Conservation (phyloP, 2,797 vertebrate species). For the Channa striata region DNA sequence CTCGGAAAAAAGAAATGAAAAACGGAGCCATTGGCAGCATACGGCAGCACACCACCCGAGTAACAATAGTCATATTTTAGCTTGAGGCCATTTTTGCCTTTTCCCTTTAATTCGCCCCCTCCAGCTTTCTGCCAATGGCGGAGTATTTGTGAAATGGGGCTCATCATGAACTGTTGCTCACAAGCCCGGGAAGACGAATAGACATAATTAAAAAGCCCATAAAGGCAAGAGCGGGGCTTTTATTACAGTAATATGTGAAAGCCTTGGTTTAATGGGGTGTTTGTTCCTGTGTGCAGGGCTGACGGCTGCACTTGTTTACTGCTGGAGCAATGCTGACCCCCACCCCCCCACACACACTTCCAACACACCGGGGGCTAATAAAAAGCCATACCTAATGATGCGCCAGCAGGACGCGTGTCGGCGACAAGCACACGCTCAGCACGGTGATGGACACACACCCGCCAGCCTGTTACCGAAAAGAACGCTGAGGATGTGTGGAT, state of each 20-base stretch:
- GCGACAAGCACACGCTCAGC: conserved; percentile 23
- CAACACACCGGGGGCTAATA: conserved; percentile 71
- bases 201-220: conserved; percentile 84
- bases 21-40: conserved; percentile 14
- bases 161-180: conserved; percentile 77
- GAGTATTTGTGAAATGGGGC: conserved; percentile 68
- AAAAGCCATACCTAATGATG: conserved; percentile 74
- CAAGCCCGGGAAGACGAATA: conserved; percentile 80
- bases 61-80: conserved; percentile 66
- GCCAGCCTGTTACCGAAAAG: conserved; percentile 16
- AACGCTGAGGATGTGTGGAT: conserved; percentile 6
- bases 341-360: conserved; percentile 30
- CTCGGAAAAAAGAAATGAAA: background rate
- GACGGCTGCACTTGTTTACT: conserved; percentile 62
- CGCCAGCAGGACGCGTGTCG: conserved; percentile 60
- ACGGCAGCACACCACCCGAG: conserved; percentile 9
- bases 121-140: conserved; percentile 51
- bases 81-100: conserved; percentile 38
- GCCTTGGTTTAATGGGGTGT: conserved; percentile 79
- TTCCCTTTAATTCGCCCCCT: conserved; percentile 49
- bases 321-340: conserved; percentile 42
- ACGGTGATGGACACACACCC: conserved; percentile 17
- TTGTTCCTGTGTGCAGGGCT: conserved; percentile 70
- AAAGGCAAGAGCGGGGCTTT: conserved; percentile 76
- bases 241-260: conserved; percentile 82